Evolutionary conservation across 1,140 invertebrate species (phyloP).

Genomic region (Heliconius eleuchia): DNA sequence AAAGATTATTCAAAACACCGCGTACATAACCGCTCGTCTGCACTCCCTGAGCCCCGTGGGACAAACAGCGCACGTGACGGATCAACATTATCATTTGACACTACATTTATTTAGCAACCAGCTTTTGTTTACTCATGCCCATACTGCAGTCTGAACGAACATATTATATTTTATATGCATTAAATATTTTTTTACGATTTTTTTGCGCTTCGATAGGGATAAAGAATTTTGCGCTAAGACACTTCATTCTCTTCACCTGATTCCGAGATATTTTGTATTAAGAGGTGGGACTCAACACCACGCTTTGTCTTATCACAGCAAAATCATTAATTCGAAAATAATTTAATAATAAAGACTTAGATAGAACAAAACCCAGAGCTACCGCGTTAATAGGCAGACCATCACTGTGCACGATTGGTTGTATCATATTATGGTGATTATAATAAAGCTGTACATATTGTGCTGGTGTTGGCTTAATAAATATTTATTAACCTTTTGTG

Average conservation of each 20-base stretch:
- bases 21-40: slow-evolving; percentile 49
- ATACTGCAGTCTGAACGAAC: background rate
- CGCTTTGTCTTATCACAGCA: no score
- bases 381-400: background rate
- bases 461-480: background rate
- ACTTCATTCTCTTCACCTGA: background rate
- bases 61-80: slow-evolving; percentile 67
- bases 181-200: no score
- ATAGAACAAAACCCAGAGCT: background rate
- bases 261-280: background rate
- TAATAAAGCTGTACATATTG: background rate
- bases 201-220: background rate
- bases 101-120: slow-evolving; percentile 75
- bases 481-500: slow-evolving; percentile 7
- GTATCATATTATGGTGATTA: background rate
- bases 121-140: slow-evolving; percentile 30
- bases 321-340: no score
- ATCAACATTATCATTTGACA: slow-evolving; percentile 81
- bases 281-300: no score
- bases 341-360: background rate
- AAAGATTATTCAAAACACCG: background rate
- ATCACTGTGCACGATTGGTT: background rate
- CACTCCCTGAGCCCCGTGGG: slow-evolving; percentile 63
- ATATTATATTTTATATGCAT: background rate
- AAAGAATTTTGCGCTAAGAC: background rate